Base-by-base conservation (phyloP, 2,888 invertebrate species). In the Acrobasis consociella region DNA sequence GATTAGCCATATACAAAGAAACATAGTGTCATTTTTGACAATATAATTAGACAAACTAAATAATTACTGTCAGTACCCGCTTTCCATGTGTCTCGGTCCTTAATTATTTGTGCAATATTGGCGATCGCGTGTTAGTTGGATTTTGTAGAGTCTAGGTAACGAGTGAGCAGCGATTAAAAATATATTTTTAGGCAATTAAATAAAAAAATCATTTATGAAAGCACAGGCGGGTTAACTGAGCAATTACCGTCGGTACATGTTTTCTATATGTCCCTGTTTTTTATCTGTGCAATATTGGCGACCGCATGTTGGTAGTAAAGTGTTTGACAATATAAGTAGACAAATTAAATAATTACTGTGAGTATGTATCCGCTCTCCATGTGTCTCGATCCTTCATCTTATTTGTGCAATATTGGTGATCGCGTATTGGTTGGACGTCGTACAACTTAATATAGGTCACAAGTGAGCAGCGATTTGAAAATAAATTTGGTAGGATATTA, bases 61-160 rank as follows among this genome's bases (percentile, higher is more conserved):
- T 67, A 31, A 7, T 31, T 69, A 66, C 67, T 73, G 72, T 78
- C 74, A 74, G 72, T 78, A 74, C 76, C 72, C 72, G 74, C 72
- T 73, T 76, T 78, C 73, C 78, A 72, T 78, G 76, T 80, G 80
- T 75, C 72, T 72, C 65, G 83, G 82, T 84, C 76, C 78, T 82
- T 84, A 22, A 22, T 22, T 22, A 85, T 85, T 85, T 65, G 70
- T 69, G 74, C 77, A 74, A 76, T 82, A 80, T 76, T 72, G 73
- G 70, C 67, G 75, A 78, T 85, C 81, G 86, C 85, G 85, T 85
- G 67, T 61, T 38, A 38, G 55, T 85, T 56, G 7, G 31, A 38
- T 46, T 11, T 15, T 17, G 31, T 42, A 22, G 11, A 2, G 52
- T 85, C 81, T 2, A 2, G 22, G n/a, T 10, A 1, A 22, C 5